These are phyloP conservation scores for Nephrotoma guestfalica DNA, from an alignment of 2,888 invertebrate species.

Conservation along the genomic window DNA sequence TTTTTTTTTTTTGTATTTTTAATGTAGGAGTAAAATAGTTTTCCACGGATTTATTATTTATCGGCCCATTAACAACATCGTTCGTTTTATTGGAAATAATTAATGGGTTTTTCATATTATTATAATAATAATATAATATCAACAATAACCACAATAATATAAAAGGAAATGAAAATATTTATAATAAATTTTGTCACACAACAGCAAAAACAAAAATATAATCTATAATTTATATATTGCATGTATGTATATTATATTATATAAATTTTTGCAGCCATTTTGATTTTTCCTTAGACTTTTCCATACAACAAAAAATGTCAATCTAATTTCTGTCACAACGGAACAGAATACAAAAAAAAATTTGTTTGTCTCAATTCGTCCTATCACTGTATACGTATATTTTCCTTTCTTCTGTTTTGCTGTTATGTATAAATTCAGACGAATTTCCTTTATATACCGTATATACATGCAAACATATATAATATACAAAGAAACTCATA, in stretches of 20 bases:
- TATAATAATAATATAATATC: background rate
- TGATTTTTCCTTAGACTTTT: background rate
- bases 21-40: conserved; percentile 11
- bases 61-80: conserved; percentile 18
- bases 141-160: background rate
- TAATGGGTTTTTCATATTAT: conserved; percentile 15
- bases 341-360: background rate
- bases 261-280: background rate
- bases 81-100: conserved; percentile 17
- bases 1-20: background rate
- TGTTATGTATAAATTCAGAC: background rate
- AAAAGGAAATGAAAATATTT: background rate
- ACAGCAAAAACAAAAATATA: background rate
- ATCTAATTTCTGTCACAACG: conserved; percentile 1
- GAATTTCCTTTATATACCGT: background rate
- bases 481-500: too few species aligned
- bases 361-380: conserved; percentile 2
- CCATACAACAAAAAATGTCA: conserved; percentile 1
- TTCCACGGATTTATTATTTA: conserved; percentile 17
- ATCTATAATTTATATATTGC: background rate
- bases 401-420: background rate
- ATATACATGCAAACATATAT: background rate
- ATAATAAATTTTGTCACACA: background rate
- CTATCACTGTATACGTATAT: background rate
- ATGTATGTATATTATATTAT: background rate